These are phyloP conservation scores for Electrophaes corylata DNA, from an alignment of 2,888 invertebrate species.

Conservation along the genomic window DNA sequence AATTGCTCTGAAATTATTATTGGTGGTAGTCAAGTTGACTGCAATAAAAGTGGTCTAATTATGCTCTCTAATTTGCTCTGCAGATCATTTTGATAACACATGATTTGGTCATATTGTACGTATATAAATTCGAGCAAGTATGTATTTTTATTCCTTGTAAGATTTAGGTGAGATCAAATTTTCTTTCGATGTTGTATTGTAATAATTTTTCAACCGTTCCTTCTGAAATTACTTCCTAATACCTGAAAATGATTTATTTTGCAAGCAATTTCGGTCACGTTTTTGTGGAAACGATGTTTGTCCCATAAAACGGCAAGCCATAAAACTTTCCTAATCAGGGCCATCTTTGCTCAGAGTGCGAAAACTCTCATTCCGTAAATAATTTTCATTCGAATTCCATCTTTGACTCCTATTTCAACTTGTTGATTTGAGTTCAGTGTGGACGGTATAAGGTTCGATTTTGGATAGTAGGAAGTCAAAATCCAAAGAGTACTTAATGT, in stretches of 20 bases:
- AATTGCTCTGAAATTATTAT: slow-evolving; percentile 37
- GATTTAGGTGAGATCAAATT: too few species aligned
- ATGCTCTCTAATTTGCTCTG: slow-evolving; percentile 19
- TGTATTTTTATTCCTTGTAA: not conserved
- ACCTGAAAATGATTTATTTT: slow-evolving; percentile 42
- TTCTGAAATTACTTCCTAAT: slow-evolving; percentile 1
- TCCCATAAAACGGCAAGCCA: slow-evolving; percentile 64
- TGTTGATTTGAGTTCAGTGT: slow-evolving; percentile 55
- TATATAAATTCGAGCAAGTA: not conserved
- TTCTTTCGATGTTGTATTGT: not conserved
- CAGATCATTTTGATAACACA: slow-evolving; percentile 4
- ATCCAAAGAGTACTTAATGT: slow-evolving; percentile 82
- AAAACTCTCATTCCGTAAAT: slow-evolving; percentile 72
- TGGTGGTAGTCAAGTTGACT: slow-evolving; percentile 4
- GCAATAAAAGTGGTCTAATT: slow-evolving; percentile 31
- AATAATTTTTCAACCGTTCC: not conserved
- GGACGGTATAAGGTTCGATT: slow-evolving; percentile 60
- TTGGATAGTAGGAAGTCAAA: slow-evolving; percentile 51
- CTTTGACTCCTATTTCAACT: slow-evolving; percentile 64
- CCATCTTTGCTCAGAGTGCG: slow-evolving; percentile 65
- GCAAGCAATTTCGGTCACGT: slow-evolving; percentile 60
- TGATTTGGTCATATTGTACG: not conserved
- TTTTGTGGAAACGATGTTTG: slow-evolving; percentile 63
- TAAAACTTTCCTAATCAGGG: slow-evolving; percentile 79
- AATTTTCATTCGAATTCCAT: slow-evolving; percentile 77